phyloP scores from a whole-genome alignment of 2,113 vertebrate genomes.

The Gymnogyps californianus region DNA sequence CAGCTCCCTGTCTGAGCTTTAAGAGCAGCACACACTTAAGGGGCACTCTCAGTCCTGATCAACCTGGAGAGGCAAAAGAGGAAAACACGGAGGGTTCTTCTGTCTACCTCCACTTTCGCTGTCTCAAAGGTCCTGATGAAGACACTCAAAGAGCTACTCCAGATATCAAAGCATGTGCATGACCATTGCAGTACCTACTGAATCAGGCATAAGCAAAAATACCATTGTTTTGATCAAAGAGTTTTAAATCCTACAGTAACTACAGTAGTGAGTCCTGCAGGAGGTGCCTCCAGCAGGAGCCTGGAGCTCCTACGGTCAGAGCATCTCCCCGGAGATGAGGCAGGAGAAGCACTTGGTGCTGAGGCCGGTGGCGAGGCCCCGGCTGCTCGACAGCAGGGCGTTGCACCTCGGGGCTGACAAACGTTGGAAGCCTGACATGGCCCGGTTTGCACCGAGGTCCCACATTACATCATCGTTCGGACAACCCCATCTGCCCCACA shows the following conservation, averaged over 20 bases:
- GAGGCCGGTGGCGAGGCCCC: background rate
- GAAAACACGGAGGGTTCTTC: background rate
- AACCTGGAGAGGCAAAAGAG: background rate
- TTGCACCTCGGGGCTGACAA: background rate
- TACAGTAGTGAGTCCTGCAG: background rate
- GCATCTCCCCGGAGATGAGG: background rate
- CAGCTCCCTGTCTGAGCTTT: background rate
- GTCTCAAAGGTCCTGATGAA: background rate
- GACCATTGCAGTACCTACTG: too few species aligned
- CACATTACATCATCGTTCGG: fast-evolving
- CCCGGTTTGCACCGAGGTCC: background rate
- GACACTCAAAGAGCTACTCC: background rate
- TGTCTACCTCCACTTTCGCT: background rate
- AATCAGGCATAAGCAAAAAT: background rate
- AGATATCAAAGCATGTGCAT: background rate
- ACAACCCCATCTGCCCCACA: background rate
- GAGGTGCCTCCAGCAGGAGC: background rate
- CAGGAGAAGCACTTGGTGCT: background rate
- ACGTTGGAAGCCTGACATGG: background rate
- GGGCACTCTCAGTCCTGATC: background rate
- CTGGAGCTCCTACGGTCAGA: background rate
- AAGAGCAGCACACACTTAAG: background rate
- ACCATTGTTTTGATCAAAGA: background rate
- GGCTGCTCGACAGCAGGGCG: background rate
- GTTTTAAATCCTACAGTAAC: background rate